A percentile compares a stretch with the other conserved stretches of the same genome.
These are phyloP conservation scores for Alosa alosa DNA, from an alignment of 2,113 vertebrate genomes.

Conservation along the genomic window DNA sequence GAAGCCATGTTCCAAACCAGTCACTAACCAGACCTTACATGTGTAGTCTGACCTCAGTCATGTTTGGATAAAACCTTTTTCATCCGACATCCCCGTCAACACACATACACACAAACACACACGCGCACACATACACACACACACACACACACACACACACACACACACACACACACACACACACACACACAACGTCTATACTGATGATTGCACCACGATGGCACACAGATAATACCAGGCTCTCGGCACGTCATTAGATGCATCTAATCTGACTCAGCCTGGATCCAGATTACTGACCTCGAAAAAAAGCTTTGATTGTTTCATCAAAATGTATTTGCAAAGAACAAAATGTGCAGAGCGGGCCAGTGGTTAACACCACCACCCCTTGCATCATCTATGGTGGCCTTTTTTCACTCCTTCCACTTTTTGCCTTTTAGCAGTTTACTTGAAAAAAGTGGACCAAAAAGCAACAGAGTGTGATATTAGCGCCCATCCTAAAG, in stretches of 20 bases:
- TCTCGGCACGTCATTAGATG: neutral
- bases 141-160: too few species aligned
- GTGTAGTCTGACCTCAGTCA: neutral
- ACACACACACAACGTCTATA: slow-evolving; percentile 11
- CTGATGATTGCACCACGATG: neutral
- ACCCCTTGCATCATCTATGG: neutral
- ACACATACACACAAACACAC: slow-evolving; percentile 16
- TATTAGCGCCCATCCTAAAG: neutral
- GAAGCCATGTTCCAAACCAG: neutral
- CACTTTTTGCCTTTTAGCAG: neutral
- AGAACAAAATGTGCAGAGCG: neutral
- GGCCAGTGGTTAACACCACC: neutral
- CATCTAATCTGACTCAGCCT: slow-evolving; percentile 9
- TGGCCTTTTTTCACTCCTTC: neutral
- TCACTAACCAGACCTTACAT: neutral
- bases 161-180: neutral
- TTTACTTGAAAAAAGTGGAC: neutral
- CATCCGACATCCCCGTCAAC: neutral
- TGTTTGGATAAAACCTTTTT: neutral
- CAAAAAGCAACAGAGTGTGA: neutral
- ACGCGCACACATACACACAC: too few species aligned
- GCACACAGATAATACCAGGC: slow-evolving; percentile 10
- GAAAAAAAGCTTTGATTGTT: neutral
- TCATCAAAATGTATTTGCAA: slow-evolving; percentile 1
- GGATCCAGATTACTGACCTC: slow-evolving; percentile 17